Evolutionary conservation across 2,888 invertebrate genomes (phyloP).

Genomic region (Onchidella celtica): DNA sequence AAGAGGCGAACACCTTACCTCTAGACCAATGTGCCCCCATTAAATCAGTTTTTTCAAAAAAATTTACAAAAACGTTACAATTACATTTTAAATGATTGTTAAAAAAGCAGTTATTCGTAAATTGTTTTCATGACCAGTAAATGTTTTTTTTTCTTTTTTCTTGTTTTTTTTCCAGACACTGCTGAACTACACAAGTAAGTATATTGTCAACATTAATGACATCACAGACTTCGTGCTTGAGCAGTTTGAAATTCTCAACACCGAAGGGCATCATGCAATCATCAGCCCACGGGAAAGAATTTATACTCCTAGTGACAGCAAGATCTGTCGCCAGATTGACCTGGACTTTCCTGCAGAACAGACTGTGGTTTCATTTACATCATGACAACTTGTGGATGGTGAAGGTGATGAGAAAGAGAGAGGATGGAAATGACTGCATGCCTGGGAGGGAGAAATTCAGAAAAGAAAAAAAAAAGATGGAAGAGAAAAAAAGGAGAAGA

Average conservation of each 20-base stretch:
- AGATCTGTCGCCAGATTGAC: slow-evolving; percentile 35
- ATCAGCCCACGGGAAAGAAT: slow-evolving; percentile 58
- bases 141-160: no score
- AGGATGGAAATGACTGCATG: background rate
- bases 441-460: no score
- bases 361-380: slow-evolving; percentile 22
- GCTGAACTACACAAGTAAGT: slow-evolving; percentile 59
- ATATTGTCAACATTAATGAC: slow-evolving; percentile 63
- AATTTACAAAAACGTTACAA: no score
- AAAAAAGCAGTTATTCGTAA: no score
- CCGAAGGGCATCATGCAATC: slow-evolving; percentile 47
- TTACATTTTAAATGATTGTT: no score
- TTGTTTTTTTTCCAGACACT: slow-evolving; percentile 56
- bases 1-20: no score
- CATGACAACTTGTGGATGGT: background rate
- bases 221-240: slow-evolving; percentile 66
- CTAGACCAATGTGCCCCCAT: no score
- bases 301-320: slow-evolving; percentile 48
- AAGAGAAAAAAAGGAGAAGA: no score
- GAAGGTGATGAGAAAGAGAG: background rate
- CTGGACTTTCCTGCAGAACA: slow-evolving; percentile 38
- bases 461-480: no score
- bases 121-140: no score
- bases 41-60: no score
- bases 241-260: slow-evolving; percentile 54